Base-by-base conservation (phyloP, 1,140 invertebrate genomes). In the Spodoptera frugiperda region DNA sequence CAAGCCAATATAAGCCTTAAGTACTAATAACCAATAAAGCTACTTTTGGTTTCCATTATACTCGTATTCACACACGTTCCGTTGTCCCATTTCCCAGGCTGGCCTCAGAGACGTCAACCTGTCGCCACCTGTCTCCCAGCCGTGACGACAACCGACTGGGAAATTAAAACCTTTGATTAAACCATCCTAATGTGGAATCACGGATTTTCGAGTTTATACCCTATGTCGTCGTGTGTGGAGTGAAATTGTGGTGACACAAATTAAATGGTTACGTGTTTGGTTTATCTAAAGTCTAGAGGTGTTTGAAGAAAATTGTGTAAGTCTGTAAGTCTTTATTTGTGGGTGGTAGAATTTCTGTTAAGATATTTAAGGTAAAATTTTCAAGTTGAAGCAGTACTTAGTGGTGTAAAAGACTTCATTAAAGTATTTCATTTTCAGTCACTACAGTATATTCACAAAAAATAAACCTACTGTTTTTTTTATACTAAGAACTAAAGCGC, bases 111-210 rank as follows among this genome's bases (percentile, higher is more conserved):
- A 59, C 67, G 70, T 74, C 77, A 67, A 63, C 57, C 49, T 53
- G 44, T 74, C 68, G 21, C 30, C 74, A 63, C 61, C 55, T 67
- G 67, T 67, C 67, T 53, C 25, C 33, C n/a, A 6, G 51, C 11
- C 51, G 49, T 68, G 63, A 30, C 63, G 74, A 76, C 63, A 67
- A 55, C 67, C 67, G 67, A 74, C 51, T 74, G 73, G 78, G 73
- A 79, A 79, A 79, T 79, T 78, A 71, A 79, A 79, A 48, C 67
- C 78, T 70, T 61, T 63, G 76, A 78, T 78, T 78, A 65, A 72
- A 51, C 61, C 46, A 17, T 59, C 49, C 76, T 72, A 72, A 78
- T 63, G 48, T 15, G 75, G 49, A 48, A 25, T 53, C 12, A 1
- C 25, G n/a, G n/a, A 51, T 61, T 59, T 63, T 30, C 11, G 39